phyloP scores from a whole-genome alignment of 1,140 invertebrate species.

The Theocolax elegans region DNA sequence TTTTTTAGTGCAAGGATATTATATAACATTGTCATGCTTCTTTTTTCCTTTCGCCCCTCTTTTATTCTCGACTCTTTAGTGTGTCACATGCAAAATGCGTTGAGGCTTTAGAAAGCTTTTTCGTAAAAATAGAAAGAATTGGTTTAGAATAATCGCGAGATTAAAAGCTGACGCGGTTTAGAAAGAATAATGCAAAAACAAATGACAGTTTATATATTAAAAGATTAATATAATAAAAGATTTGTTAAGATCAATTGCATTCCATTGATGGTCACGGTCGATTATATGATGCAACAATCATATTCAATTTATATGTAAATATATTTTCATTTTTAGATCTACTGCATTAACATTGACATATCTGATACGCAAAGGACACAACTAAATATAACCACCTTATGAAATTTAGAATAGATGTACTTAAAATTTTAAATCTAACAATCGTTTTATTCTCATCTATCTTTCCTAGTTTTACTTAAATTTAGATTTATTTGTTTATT shows the following conservation, averaged over 20 bases:
- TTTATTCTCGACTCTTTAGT: slow-evolving; percentile 1
- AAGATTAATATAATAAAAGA: background rate
- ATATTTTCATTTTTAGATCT: background rate
- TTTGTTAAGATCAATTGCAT: slow-evolving; percentile 1
- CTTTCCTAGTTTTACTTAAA: no score
- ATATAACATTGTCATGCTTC: background rate
- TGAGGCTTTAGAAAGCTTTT: slow-evolving; percentile 5
- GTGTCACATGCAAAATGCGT: slow-evolving; percentile 23
- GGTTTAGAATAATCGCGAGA: background rate
- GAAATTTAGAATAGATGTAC: no score
- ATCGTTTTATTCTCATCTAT: no score
- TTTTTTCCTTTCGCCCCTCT: background rate
- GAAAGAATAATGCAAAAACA: background rate
- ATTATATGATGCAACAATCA: slow-evolving; percentile 15
- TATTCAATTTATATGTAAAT: slow-evolving; percentile 19
- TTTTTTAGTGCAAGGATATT: background rate
- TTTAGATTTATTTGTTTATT: no score
- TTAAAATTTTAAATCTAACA: no score
- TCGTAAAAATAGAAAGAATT: background rate
- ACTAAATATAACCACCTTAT: no score
- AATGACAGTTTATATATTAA: no score
- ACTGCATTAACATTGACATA: background rate
- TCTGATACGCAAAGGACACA: no score
- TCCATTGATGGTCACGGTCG: background rate
- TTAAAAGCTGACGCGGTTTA: background rate